Base-by-base conservation (phyloP, 2,888 invertebrate genomes). In the Ophion ventricosus region DNA sequence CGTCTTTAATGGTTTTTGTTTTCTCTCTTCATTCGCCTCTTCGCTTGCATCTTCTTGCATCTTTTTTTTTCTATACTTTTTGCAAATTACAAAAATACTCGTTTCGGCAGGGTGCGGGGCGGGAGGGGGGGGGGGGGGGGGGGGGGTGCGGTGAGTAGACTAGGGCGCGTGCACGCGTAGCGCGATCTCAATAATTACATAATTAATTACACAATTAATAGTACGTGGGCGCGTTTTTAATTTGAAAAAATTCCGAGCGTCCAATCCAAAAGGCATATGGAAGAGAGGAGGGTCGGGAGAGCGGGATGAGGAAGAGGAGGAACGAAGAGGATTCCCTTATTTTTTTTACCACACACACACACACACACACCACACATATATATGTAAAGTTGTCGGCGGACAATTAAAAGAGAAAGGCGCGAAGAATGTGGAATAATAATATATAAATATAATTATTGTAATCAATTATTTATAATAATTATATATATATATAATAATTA, bases 41-140 rank as follows among this genome's bases (percentile, higher is more conserved):
- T 35, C 1, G 5, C 35, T 35, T 35, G 35, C 35, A 35, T 35
- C 35, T 5, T 8, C 8, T 35, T 35, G 7, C n/a, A n/a, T n/a
- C n/a, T n/a, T 3, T 8, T 35, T 35, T 93, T 92, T 91, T 91
- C 93, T 91, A 92, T 91, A 91, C 89, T 35, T 35, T 92, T 92
- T 91, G 93, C 92, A 93, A 93, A 91, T 93, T 92, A 93, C 92
- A 93, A 93, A 92, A 93, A 93, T 93, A 93, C 89, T 92, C 90
- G 87, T 91, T 8, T 35, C 7, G 8, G 35, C n/a, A n/a, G 35
- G 35, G 35, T 8, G 35, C 0, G 35, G 29, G 2, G 29, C 4
- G 29, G 90, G 82, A 84, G 90, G 88, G 90, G n/a, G n/a, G 35
- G 35, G 35, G 7, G 35, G 0, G 35, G 29, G 2, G 29, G 0